A percentile compares a stretch with the other conserved stretches of the same genome.
phyloP scores from a whole-genome alignment of 2,113 vertebrate genomes.

The Rhabdomys dilectus region DNA sequence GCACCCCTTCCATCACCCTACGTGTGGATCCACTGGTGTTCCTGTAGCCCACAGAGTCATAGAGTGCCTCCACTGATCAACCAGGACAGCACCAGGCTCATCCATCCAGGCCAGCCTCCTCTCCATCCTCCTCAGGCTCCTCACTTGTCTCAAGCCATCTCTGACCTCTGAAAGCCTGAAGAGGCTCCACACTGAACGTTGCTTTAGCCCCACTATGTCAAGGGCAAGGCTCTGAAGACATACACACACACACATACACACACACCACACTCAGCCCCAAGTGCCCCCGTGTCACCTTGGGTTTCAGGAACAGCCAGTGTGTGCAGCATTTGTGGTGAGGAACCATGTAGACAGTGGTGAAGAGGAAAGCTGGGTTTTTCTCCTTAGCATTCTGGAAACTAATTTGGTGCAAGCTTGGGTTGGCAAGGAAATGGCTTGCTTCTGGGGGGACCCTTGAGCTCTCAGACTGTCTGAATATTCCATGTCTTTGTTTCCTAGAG shows the following conservation, averaged over 20 bases:
- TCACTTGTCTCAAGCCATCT: background rate
- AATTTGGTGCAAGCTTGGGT: slow-evolving; percentile 85
- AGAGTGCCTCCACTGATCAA: background rate
- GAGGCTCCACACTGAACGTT: background rate
- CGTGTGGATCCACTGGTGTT: too few species aligned
- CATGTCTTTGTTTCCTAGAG: slow-evolving; percentile 99
- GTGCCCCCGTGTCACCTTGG: slow-evolving; percentile 31
- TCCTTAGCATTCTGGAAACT: slow-evolving; percentile 83
- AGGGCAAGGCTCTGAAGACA: background rate
- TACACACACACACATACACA: background rate
- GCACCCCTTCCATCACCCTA: background rate
- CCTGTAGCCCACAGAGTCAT: background rate
- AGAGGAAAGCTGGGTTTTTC: slow-evolving; percentile 78
- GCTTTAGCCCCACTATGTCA: slow-evolving; percentile 11
- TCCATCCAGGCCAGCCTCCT: background rate
- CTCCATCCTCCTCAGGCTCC: background rate
- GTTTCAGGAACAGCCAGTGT: slow-evolving; percentile 51
- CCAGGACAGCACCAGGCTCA: background rate
- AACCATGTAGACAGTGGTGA: background rate
- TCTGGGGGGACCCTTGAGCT: slow-evolving; percentile 86
- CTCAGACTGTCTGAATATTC: slow-evolving; percentile 95
- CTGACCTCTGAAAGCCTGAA: background rate
- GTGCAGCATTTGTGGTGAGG: slow-evolving; percentile 84
- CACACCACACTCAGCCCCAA: background rate
- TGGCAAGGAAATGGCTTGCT: slow-evolving; percentile 87